Evolutionary conservation across 2,113 vertebrate species (phyloP).

Genomic region (Carassius carassius): DNA sequence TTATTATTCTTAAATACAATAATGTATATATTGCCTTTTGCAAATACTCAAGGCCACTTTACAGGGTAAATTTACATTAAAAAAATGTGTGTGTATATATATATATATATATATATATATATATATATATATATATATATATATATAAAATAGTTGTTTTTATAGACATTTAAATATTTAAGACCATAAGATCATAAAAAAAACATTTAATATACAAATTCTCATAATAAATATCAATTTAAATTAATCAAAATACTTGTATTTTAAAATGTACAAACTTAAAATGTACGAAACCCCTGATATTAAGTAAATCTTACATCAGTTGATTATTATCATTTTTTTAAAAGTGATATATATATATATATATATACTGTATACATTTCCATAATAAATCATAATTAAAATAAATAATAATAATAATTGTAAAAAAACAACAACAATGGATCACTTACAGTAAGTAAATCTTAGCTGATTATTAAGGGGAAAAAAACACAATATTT

Average conservation of each 20-base stretch:
- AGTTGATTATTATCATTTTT: too few species aligned
- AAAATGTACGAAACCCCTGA: too few species aligned
- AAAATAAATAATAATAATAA: background rate
- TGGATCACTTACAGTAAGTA: background rate
- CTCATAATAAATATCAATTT: too few species aligned
- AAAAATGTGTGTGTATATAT: too few species aligned
- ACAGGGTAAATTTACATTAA: background rate
- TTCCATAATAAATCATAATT: background rate
- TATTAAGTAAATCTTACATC: too few species aligned
- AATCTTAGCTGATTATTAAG: constrained; percentile 35
- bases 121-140: too few species aligned
- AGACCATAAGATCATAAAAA: background rate
- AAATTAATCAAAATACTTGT: too few species aligned
- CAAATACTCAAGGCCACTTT: background rate
- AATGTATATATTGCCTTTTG: background rate
- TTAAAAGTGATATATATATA: too few species aligned
- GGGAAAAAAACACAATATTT: constrained; percentile 52
- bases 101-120: too few species aligned
- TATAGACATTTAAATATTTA: background rate
- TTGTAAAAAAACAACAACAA: too few species aligned
- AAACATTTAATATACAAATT: too few species aligned
- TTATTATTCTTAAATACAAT: background rate
- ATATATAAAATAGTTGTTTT: background rate
- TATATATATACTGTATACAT: background rate
- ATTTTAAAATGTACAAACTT: too few species aligned